phyloP scores from a whole-genome alignment of 2,113 vertebrate species.

The Sinocyclocheilus maitianheensis region DNA sequence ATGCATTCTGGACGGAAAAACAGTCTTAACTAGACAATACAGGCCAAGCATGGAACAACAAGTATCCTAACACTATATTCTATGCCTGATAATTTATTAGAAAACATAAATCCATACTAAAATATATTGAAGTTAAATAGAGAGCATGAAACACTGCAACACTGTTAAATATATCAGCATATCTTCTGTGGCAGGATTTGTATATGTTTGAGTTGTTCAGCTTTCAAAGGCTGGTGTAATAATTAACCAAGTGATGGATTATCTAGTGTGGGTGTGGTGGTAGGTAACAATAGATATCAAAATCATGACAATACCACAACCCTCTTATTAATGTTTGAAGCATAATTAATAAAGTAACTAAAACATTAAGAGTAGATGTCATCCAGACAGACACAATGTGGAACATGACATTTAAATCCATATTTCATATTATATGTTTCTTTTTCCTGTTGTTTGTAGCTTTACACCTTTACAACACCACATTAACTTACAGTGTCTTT shows the following conservation, averaged over 20 bases:
- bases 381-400: not conserved
- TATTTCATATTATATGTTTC: not conserved
- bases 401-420: not conserved
- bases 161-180: slow-evolving; percentile 3
- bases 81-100: not conserved
- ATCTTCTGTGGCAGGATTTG: slow-evolving; percentile 44
- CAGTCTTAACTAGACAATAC: not conserved
- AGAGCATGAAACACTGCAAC: not conserved
- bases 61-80: not conserved
- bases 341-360: not conserved
- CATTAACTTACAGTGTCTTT: not conserved
- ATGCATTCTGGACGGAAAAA: not conserved
- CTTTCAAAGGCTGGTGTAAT: not conserved
- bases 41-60: no score
- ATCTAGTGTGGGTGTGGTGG: slow-evolving; percentile 9
- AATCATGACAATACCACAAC: slow-evolving; percentile 6
- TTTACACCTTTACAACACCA: no score
- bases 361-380: not conserved
- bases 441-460: no score
- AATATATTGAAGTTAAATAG: not conserved
- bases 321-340: not conserved
- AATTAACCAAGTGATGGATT: slow-evolving; percentile 28
- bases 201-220: no score
- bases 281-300: slow-evolving; percentile 19
- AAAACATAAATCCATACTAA: not conserved